Base-by-base conservation (phyloP, 2,888 invertebrate genomes). In the Drosophila quinaria region DNA sequence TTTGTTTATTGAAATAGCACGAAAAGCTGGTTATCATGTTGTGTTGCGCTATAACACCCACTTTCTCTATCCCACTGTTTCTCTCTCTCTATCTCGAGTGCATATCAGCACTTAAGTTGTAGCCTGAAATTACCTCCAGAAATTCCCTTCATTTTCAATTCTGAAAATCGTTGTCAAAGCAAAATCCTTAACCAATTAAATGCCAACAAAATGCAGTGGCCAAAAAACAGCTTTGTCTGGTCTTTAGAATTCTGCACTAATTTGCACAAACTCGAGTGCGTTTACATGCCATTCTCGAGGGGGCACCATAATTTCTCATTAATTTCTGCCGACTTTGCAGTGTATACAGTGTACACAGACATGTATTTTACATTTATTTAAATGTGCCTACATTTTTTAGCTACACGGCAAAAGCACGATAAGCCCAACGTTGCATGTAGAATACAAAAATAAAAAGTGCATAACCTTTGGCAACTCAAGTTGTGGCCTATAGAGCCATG, bases 1-100 rank as follows among this genome's bases (percentile, higher is more conserved):
- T 87, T 84, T 84, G 80, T 78, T 84, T 80, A 80, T 80, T 80
- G 81, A 68, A 84, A 79, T 70, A 78, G 67, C 83, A 77, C 54
- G 60, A 60, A 67, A 60, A 61, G 63, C 70, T 62, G 61, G 55
- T 73, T 76, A 69, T 58, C 31, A 52, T 59, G 59, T 49, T 69
- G 47, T 61, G 15, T 46, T 71, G 54, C 10, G 65, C 47, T 70
- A 60, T 41, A 51, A 51, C 51, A 47, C 52, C 41, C 19, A 31
- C 25, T 44, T 55, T 37, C 50, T 41, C 15, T 17, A 2, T 22
- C 22, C 2, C 22, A 22, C 6, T 11, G 10, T n/a, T 44, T 10
- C 35, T 37, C 11, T 59, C 19, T 37, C 55, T 13, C 35, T 46
- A 4, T 59, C 39, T 29, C 13, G 31, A 29, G 31, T 42, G 25